Evolutionary conservation across 1,140 invertebrate species (phyloP), one percentile per base, ranked within the genome.

Genomic region (Bombus confusus): DNA sequence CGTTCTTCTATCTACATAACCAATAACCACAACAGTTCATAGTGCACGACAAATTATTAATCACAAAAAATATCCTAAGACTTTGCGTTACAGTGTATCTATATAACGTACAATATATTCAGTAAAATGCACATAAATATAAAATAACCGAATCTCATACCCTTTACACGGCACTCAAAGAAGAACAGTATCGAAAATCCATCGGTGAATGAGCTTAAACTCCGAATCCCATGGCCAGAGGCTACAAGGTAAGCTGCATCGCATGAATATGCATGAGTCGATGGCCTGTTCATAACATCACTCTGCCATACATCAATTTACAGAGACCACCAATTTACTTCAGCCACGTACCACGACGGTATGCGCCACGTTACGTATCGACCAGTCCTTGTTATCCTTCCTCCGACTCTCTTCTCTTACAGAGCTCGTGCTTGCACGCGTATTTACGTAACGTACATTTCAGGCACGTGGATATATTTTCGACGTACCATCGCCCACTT

Each of bases 241-340:
- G 37, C 41, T n/a, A n/a, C 34, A 3, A 18, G 3, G 22, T 18
- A 62, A 47, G 80, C 18, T 41, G 71, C 59, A 34, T 41, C 62
- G 64, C 31, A 81, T 87, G 86, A 87, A 87, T 87, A 87, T 87
- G 77, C 84, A 86, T 86, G 83, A 87, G 41, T 39, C 47, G 78
- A 80, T 41, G 77, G 59, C 59, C 64, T 81, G 83, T 87, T 86
- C 86, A 71, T 86, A 87, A 76, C 85, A 81, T 86, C 77, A 80
- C 52, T 81, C 83, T 41, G 43, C 86, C 77, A 86, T 86, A 77
- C 83, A 86, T 87, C 86, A 87, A 41, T 77, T 47, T 34, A 28
- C 83, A 62, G 64, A 86, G 86, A 86, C 86, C 72, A 73, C 77
- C 86, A 86, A 87, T 87, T 87, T 86, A 74, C 77, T 81, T 86